Conservation (phyloP, 92 coral and sea anemone species). For the Hydrozoanthus gracilis region DNA sequence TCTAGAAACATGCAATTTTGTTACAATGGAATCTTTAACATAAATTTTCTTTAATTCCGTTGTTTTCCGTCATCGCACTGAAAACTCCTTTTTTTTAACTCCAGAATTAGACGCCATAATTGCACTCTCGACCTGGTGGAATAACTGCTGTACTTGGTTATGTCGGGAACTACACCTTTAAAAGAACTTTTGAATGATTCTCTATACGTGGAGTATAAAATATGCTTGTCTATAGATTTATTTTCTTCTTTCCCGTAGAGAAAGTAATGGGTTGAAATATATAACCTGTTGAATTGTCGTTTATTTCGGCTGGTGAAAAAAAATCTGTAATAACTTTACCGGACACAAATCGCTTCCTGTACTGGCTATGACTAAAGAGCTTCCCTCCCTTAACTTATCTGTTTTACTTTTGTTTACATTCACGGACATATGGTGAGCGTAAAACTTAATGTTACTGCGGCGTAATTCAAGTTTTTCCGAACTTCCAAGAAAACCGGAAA, state of each 20-base stretch:
- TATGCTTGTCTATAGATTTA: constrained; percentile 31
- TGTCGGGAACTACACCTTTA: constrained; percentile 47
- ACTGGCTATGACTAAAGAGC: constrained; percentile 47
- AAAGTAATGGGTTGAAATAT: not conserved
- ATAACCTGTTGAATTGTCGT: not conserved
- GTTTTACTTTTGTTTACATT: constrained; percentile 36
- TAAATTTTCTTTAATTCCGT: constrained; percentile 34
- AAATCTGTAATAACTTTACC: constrained; percentile 25
- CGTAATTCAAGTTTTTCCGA: constrained; percentile 25
- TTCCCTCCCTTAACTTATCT: constrained; percentile 55
- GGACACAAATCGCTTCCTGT: constrained; percentile 32
- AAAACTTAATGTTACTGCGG: constrained; percentile 20
- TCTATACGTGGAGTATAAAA: constrained; percentile 51
- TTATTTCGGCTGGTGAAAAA: constrained; percentile 23
- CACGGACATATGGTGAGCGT: constrained; percentile 36
- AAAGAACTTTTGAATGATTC: constrained; percentile 51
- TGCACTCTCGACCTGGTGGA: constrained; percentile 53
- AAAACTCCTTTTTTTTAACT: not conserved
- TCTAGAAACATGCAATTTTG: constrained; percentile 41
- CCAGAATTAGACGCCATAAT: constrained; percentile 53
- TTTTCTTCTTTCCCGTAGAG: not conserved
- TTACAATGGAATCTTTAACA: constrained; percentile 31
- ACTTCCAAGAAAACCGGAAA: constrained; percentile 49
- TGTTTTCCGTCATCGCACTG: constrained; percentile 30
- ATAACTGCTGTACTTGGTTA: constrained; percentile 46